Conservation (phyloP, 2,113 vertebrate genomes). For the Bubalus kerabau region DNA sequence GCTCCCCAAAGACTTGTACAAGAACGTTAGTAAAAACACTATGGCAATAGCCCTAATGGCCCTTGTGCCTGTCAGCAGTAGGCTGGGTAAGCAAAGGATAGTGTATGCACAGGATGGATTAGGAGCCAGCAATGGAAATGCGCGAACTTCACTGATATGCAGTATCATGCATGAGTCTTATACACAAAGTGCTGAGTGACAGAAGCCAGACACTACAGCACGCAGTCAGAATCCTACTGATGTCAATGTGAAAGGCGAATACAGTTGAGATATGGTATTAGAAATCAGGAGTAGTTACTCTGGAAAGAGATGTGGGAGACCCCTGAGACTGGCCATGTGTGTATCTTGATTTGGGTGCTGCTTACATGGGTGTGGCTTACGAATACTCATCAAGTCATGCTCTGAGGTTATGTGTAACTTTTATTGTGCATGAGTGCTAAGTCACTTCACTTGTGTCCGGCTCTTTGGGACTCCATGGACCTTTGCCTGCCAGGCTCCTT, state of each 20-base stretch:
- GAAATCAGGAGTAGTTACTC: not conserved
- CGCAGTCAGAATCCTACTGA: not conserved
- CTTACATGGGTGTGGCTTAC: not conserved
- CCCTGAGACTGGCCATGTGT: not conserved
- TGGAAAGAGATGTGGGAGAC: not conserved
- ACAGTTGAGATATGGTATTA: not conserved
- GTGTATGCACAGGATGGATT: not conserved
- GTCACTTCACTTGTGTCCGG: not conserved
- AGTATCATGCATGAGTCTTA: not conserved
- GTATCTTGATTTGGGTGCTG: not conserved
- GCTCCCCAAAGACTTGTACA: not conserved
- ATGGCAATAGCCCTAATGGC: not conserved
- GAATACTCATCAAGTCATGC: not conserved
- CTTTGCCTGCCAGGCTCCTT: not conserved
- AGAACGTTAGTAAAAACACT: not conserved
- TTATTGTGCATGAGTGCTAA: not conserved
- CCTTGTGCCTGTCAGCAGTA: not conserved
- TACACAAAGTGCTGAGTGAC: not conserved
- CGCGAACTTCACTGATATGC: too few relatives aligned
- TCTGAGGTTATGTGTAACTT: not conserved
- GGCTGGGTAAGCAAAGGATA: not conserved
- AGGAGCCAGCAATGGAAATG: not conserved
- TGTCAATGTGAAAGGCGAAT: not conserved
- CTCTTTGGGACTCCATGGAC: not conserved
- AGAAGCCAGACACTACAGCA: not conserved